phyloP scores from a whole-genome alignment of 2,113 vertebrate genomes.

The Xerus inauris region DNA sequence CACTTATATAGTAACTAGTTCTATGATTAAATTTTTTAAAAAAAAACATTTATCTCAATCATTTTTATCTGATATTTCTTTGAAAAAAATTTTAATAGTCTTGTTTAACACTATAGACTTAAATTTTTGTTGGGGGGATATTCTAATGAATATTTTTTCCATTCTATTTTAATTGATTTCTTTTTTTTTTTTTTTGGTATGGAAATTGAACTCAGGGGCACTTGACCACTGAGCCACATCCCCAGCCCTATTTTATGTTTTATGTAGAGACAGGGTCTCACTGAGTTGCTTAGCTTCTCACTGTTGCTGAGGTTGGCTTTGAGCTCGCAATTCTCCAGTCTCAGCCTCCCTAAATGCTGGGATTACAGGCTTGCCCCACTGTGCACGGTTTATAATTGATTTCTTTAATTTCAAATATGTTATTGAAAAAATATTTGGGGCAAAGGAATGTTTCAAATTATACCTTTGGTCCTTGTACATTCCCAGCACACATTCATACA shows the following conservation, averaged over 20 bases:
- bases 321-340: no score
- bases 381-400: no score
- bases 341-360: no score
- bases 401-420: no score
- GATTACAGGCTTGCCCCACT: no score
- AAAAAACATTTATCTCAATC: background rate
- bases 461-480: background rate
- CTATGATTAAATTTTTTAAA: background rate
- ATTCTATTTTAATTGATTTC: background rate
- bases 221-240: no score
- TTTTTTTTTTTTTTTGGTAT: no score
- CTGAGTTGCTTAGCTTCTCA: no score
- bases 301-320: no score
- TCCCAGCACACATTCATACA: rapidly evolving
- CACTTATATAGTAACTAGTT: background rate
- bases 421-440: background rate
- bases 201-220: no score
- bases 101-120: background rate
- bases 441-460: background rate
- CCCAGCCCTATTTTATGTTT: no score
- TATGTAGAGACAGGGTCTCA: no score
- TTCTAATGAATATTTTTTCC: background rate
- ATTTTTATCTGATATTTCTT: background rate
- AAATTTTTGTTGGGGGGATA: background rate
- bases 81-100: background rate